Base-by-base conservation (phyloP, 2,113 vertebrate species). In the Xenopus borealis region DNA sequence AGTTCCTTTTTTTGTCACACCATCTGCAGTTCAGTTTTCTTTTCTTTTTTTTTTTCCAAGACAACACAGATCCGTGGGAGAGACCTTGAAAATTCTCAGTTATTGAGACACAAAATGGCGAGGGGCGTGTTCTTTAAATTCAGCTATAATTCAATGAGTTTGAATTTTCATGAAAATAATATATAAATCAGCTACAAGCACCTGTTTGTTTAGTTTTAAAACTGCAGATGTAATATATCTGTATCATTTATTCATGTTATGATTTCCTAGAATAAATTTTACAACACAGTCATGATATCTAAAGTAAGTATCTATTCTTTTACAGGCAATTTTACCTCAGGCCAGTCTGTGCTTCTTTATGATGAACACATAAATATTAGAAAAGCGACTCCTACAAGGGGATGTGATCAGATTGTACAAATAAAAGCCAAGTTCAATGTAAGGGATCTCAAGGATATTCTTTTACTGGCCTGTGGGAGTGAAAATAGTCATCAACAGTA, bases 11-110 rank as follows among this genome's bases (percentile, higher is more conserved):
- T 55, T 55, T n/a, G 16, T n/a, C 0, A 7, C 2, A 55, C 14
- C 14, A 55, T 55, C 53, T n/a, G 53, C 14, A 55, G 14, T 7
- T 16, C 14, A 55, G 8, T 10, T 78, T 78, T 61, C 23, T 76
- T 78, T 80, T 79, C 20, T 81, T 66, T 69, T 59, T 67, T 61
- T 27, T 27, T 20, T 79, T 65, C 50, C 69, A 73, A 80, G 47
- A 59, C n/a, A 23, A 3, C 9, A 23, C 3, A 69, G 71, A 33
- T 69, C 66, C 76, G 4, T 72, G 45, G 63, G 75, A 85, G 65
- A 84, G 63, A 64, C 57, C 57, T 81, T 72, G 59, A 61, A 17
- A 18, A 52, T 5, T 75, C 62, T 79, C 12, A 3, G 59, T 63
- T 50, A 79, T 62, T 72, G 23, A 67, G 61, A 57, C 57, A 68